phyloP scores from a whole-genome alignment of 2,113 vertebrate genomes.

The Aphelocoma coerulescens region DNA sequence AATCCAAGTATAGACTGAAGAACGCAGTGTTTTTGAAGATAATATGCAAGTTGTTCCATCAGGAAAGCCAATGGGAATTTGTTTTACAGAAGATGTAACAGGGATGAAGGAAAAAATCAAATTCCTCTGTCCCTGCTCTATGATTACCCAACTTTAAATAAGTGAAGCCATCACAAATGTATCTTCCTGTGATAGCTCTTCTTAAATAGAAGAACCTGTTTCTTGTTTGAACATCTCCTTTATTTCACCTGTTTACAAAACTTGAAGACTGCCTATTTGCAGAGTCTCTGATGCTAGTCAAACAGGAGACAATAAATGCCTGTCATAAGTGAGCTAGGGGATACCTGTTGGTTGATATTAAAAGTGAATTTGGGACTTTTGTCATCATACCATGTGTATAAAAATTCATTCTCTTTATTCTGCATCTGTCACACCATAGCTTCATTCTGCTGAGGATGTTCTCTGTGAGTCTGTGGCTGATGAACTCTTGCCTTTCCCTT shows the following conservation, averaged over 20 bases:
- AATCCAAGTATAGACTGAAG: background rate
- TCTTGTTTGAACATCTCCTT: background rate
- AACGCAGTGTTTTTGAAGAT: background rate
- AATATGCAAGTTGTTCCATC: background rate
- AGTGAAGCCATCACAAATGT: background rate
- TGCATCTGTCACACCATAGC: accelerated
- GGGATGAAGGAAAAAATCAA: background rate
- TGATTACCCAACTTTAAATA: background rate
- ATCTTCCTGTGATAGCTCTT: background rate
- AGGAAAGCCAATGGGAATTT: background rate
- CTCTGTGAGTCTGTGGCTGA: background rate
- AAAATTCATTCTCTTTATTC: background rate
- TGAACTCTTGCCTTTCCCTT: background rate
- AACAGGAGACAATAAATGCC: background rate
- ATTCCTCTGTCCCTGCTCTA: background rate
- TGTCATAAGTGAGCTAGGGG: background rate
- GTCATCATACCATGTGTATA: background rate
- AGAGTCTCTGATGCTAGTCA: background rate
- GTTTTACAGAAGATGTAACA: background rate
- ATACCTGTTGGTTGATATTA: background rate
- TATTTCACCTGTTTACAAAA: background rate
- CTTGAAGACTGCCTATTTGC: background rate
- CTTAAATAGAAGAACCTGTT: background rate
- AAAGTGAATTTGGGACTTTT: background rate
- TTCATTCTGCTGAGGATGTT: background rate